Base-by-base conservation (phyloP, 2,888 invertebrate genomes). In the Boloria selene region DNA sequence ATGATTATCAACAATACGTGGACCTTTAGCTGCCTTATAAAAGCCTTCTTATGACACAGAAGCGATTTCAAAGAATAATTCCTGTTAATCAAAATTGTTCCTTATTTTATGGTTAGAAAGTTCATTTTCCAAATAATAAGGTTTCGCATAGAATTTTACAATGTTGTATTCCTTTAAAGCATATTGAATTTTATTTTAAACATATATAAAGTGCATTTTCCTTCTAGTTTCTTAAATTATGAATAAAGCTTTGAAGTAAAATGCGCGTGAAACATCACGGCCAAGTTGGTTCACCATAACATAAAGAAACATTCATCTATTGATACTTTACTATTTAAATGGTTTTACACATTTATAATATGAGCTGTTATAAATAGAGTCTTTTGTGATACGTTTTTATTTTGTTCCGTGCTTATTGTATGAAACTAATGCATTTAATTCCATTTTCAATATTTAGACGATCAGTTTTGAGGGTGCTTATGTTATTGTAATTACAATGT, bases 331-430 rank as follows among this genome's bases (percentile, higher is more conserved):
- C 86, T 84, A 88, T 90, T 90, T 91, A 91, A 91, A 91, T 89
- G 90, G 90, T 90, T 91, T 91, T 92, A 92, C 90, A 91, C 91
- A 91, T 92, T 90, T 90, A 91, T 91, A 90, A 87, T 90, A 83
- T 83, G 83, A 88, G 90, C 84, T 84, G 87, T 88, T 85, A 86
- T 90, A 92, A 91, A 92, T 91, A 90, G 79, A 81, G 74, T 72
- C 80, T 76, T 77, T 92, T 91, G 88, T 90, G 77, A 72, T 67
- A 61, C 63, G 64, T 82, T 87, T 86, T 83, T 83, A 85, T 84
- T 82, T 87, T 89, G 84, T 89, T 81, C 84, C 75, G 80, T 83
- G 74, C 78, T 82, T 86, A 89, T 90, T 91, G 91, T 89, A 86
- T 82, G 90, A 87, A 87, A 87, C 89, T 92, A 91, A 90, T 88